phyloP scores from a whole-genome alignment of 2,797 vertebrate species.

The Eulemur rubriventer region DNA sequence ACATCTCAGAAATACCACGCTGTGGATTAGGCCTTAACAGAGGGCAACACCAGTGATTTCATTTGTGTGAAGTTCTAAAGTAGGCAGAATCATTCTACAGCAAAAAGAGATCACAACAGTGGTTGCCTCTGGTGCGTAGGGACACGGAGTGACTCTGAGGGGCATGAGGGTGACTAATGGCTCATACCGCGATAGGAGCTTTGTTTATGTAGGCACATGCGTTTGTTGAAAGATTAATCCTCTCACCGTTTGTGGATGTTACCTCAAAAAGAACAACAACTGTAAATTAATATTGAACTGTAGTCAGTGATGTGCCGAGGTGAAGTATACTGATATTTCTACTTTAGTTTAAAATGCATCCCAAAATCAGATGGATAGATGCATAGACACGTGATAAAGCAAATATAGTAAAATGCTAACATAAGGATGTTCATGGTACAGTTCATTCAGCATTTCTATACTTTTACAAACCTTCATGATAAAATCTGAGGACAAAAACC shows the following conservation, averaged over 20 bases:
- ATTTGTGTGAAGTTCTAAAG: not conserved
- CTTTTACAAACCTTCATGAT: not conserved
- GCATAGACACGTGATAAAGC: not conserved
- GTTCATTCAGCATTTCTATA: not conserved
- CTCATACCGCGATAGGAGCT: accelerated
- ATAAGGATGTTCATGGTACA: too few species aligned
- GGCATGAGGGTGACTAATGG: accelerated
- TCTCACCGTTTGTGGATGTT: not conserved
- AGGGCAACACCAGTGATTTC: accelerated
- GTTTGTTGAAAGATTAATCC: accelerated
- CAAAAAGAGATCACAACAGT: too few species aligned
- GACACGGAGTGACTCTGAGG: too few species aligned
- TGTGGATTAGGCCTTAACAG: not conserved
- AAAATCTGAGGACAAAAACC: not conserved
- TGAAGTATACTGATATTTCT: too few species aligned
- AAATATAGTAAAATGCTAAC: not conserved
- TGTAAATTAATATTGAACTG: accelerated
- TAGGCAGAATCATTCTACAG: not conserved
- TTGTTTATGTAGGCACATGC: accelerated
- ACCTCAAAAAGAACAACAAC: not conserved
- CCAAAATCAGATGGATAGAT: not conserved
- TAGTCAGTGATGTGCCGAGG: accelerated
- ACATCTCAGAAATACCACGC: not conserved
- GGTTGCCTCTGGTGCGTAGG: too few species aligned
- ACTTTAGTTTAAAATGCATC: not conserved